Conservation (phyloP, 2,797 vertebrate species). For the Sarcoramphus papa region DNA sequence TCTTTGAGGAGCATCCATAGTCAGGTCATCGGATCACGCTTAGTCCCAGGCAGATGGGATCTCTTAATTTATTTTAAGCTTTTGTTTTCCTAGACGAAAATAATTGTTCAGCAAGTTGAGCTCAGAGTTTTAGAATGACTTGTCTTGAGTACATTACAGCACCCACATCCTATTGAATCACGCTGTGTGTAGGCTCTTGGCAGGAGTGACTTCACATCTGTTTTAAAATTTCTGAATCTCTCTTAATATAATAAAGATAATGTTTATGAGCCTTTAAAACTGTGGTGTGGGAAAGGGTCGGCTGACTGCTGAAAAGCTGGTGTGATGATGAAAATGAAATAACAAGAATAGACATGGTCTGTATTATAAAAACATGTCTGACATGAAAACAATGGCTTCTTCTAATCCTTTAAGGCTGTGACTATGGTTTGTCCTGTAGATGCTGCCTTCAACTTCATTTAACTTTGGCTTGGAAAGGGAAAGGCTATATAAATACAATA, state of each 20-base stretch:
- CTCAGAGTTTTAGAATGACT: constrained; percentile 25
- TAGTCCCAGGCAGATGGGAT: neutral
- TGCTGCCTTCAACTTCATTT: constrained; percentile 23
- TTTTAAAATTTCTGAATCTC: constrained; percentile 49
- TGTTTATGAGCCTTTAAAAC: constrained; percentile 52
- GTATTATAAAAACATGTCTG: constrained; percentile 44
- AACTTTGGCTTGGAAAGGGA: neutral
- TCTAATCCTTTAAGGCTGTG: neutral
- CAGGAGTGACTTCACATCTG: constrained; percentile 25
- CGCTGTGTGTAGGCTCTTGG: constrained; percentile 33
- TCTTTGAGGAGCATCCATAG: neutral
- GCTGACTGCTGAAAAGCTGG: constrained; percentile 32
- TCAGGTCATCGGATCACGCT: neutral
- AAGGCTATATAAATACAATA: neutral
- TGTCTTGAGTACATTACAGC: constrained; percentile 33
- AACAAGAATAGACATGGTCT: constrained; percentile 12
- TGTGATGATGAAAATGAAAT: constrained; percentile 36
- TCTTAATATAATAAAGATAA: constrained; percentile 52
- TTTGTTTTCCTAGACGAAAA: constrained; percentile 42
- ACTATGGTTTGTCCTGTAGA: neutral
- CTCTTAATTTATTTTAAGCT: constrained; percentile 34
- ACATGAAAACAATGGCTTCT: constrained; percentile 28
- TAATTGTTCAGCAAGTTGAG: constrained; percentile 21
- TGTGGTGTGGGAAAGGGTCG: constrained; percentile 40
- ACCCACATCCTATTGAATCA: constrained; percentile 41